phyloP scores from a whole-genome alignment of 2,888 invertebrate genomes.

The Adineta ricciae region DNA sequence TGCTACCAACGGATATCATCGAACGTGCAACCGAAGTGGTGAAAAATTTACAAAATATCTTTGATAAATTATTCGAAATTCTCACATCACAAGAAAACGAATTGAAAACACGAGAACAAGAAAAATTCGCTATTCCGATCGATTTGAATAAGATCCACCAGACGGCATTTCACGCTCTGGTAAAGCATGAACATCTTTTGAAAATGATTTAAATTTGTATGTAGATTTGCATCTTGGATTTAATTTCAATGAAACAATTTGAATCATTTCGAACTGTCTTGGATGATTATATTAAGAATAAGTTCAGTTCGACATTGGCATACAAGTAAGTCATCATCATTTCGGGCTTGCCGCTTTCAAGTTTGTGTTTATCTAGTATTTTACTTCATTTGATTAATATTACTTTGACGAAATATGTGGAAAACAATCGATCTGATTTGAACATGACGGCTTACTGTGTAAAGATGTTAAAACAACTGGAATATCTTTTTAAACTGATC shows the following conservation, averaged over 20 bases:
- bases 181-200: not conserved
- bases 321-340: not conserved
- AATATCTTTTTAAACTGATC: not conserved
- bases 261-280: constrained; percentile 17
- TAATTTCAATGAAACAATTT: constrained; percentile 22
- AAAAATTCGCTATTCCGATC: constrained; percentile 1
- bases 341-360: too few relatives aligned
- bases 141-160: constrained; percentile 12
- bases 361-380: not conserved
- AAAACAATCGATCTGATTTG: not conserved
- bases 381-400: not conserved
- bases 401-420: not conserved
- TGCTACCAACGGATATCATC: constrained; percentile 23
- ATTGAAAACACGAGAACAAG: not conserved
- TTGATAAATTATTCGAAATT: constrained; percentile 82
- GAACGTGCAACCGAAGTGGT: constrained; percentile 32
- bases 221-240: constrained; percentile 10
- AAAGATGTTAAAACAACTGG: not conserved
- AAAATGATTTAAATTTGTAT: not conserved
- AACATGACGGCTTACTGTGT: not conserved
- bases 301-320: constrained; percentile 9
- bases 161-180: constrained; percentile 8
- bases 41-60: constrained; percentile 74
- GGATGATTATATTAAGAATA: constrained; percentile 16
- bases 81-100: constrained; percentile 58